phyloP scores from a whole-genome alignment of 2,113 vertebrate genomes.

The Ctenodactylus gundi region DNA sequence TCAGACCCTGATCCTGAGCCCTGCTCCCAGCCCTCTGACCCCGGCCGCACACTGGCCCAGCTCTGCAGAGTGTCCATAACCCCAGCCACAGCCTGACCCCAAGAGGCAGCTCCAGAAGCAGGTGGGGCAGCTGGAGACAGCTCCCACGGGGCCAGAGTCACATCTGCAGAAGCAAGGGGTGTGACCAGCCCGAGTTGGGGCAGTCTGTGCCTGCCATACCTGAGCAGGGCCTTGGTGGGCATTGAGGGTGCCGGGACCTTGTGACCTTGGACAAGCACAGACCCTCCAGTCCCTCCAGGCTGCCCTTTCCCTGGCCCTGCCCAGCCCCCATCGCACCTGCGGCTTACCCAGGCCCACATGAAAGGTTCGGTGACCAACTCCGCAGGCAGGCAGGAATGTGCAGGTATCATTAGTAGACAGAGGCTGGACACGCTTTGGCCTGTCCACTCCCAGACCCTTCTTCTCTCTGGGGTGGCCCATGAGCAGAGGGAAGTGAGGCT shows the following conservation, averaged over 20 bases:
- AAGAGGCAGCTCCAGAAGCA: neutral
- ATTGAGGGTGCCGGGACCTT: neutral
- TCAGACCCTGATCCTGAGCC: constrained; percentile 22
- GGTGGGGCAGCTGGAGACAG: neutral
- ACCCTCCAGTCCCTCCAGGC: neutral
- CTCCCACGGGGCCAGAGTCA: neutral
- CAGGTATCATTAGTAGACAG: constrained; percentile 29
- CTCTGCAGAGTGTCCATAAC: no score
- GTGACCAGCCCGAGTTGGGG: neutral
- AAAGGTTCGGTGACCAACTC: constrained; percentile 5
- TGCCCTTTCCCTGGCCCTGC: neutral
- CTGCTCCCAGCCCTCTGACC: neutral
- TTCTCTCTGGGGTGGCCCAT: neutral
- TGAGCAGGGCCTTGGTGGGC: neutral
- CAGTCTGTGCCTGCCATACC: neutral
- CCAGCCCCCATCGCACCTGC: neutral
- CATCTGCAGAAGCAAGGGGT: neutral
- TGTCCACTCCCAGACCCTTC: neutral
- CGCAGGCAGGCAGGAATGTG: neutral
- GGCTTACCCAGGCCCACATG: neutral
- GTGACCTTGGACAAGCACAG: neutral
- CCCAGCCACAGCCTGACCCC: neutral
- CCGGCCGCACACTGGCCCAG: neutral
- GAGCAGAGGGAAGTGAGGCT: neutral
- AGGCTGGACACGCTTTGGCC: neutral